These are phyloP conservation scores for Pectinophora gossypiella DNA, from an alignment of 1,140 invertebrate species.

Conservation along the genomic window DNA sequence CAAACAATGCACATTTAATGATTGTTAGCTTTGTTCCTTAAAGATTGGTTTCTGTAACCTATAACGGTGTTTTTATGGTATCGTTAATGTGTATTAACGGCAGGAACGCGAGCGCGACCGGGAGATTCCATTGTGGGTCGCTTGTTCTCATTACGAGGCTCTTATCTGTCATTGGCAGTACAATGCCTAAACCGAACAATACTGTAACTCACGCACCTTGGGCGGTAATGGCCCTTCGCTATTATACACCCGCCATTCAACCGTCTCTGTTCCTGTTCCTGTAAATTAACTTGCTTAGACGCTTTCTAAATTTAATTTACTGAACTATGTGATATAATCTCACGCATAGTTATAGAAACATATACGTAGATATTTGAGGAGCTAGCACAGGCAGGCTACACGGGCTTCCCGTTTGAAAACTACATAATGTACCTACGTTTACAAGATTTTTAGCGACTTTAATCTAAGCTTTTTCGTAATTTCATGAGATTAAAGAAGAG, in stretches of 20 bases:
- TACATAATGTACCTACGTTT: too few species aligned
- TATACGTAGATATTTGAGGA: too few species aligned
- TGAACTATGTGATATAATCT: too few species aligned
- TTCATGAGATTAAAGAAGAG: too few species aligned
- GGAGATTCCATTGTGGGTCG: constrained; percentile 42
- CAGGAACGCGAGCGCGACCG: not conserved
- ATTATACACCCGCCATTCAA: constrained; percentile 8
- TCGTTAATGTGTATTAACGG: not conserved
- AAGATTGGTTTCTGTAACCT: not conserved
- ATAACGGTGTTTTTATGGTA: not conserved
- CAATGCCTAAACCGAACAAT: constrained; percentile 47
- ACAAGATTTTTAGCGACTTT: too few species aligned
- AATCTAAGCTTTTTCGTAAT: too few species aligned
- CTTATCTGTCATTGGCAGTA: constrained; percentile 66
- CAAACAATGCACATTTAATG: too few species aligned
- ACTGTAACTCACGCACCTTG: constrained; percentile 42
- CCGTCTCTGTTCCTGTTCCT: constrained; percentile 1
- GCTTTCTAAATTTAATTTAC: too few species aligned
- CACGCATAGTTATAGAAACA: too few species aligned
- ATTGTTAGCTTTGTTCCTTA: too few species aligned
- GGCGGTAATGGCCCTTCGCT: constrained; percentile 17
- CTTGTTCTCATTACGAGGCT: constrained; percentile 48
- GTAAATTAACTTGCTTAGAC: not conserved
- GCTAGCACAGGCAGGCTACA: too few species aligned
- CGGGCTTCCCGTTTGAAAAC: too few species aligned